Base-by-base conservation (phyloP, 1,140 invertebrate species). In the Ips nitidus region DNA sequence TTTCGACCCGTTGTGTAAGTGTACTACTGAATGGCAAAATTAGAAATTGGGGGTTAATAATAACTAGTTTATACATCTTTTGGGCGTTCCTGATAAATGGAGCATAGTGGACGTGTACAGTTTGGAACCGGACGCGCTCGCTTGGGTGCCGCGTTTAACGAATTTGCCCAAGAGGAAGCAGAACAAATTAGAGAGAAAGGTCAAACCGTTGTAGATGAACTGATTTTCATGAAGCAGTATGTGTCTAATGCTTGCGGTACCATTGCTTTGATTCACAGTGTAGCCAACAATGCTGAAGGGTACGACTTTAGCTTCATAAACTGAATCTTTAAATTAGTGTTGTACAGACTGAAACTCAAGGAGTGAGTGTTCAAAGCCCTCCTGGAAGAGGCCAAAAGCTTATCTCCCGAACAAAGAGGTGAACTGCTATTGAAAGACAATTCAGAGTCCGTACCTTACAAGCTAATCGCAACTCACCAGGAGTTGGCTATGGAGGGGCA, bases 221-320 rank as follows among this genome's bases (percentile, higher is more conserved):
- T 98, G 53, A 98, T 92, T 81, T 95, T 92, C 81, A 89, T 98
- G 84, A 94, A 94, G 76, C 97, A 99, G 81, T 90, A 89, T 62
- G 90, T 98, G 56, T 89, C 89, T 47, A 99, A 99, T 86, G 95
- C 97, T 2, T 98, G 97, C 84, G 97, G 97, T 39, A 97, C 95
- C 1, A 89, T 98, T 69, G 97, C 95, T 41, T 82, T 98, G 41
- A 89, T 98, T 52, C 96, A 98, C 80, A 86, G 88, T 75, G 81
- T 93, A 66, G 89, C 89, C 2, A 93, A 93, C 78, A 91, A 90
- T 76, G 80, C 84, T 47, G 89, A 91, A 38, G 71, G 73, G 86
- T 87, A 80, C 37, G 22, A 55, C 37, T 55, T n/a, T 55, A 6
- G 38, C 38, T 55, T 55, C n/a, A 3, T 55, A 6, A 2, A 36